Percentiles rank a stretch among this genome's conserved stretches.
Evolutionary conservation across 53 echinoderm and acorn worm species (phyloP).

Genomic region (Paracentrotus lividus): DNA sequence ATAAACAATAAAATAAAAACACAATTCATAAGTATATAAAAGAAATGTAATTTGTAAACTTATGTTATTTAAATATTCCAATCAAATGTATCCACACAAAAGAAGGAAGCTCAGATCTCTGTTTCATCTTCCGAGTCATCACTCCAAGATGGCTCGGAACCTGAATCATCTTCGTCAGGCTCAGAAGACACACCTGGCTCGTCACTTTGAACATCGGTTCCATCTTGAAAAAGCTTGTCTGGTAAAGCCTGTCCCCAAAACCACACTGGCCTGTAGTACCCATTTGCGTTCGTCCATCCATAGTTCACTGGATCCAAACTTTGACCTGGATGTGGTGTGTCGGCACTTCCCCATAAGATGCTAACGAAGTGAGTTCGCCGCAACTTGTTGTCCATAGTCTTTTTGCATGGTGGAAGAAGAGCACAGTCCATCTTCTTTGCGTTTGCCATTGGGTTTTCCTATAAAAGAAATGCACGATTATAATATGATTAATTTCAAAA

Average conservation of each 20-base stretch:
- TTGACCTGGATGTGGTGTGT: background rate
- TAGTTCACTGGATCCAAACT: background rate
- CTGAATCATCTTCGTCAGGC: background rate
- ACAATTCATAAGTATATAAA: too few species aligned
- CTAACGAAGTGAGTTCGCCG: background rate
- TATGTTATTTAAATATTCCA: too few species aligned
- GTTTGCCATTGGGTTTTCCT: conserved; percentile 62
- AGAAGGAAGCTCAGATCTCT: conserved; percentile 38
- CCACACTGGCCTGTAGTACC: background rate
- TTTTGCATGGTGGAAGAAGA: conserved; percentile 73
- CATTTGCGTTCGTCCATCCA: background rate
- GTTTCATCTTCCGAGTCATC: conserved; percentile 51
- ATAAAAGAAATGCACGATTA: background rate
- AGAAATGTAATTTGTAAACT: too few species aligned
- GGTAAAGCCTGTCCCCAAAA: background rate
- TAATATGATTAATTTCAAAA: too few species aligned
- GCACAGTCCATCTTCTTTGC: conserved; percentile 74
- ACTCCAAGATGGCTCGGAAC: conserved; percentile 47
- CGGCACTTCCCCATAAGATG: background rate
- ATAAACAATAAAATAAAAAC: too few species aligned
- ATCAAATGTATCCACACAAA: too few species aligned
- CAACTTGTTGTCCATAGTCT: background rate
- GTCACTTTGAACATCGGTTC: background rate
- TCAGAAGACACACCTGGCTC: background rate
- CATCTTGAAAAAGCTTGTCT: background rate